Percentiles rank a stretch among this genome's conserved stretches.
phyloP scores from a whole-genome alignment of 2,888 invertebrate genomes.

The Pandemis cinnamomeana region DNA sequence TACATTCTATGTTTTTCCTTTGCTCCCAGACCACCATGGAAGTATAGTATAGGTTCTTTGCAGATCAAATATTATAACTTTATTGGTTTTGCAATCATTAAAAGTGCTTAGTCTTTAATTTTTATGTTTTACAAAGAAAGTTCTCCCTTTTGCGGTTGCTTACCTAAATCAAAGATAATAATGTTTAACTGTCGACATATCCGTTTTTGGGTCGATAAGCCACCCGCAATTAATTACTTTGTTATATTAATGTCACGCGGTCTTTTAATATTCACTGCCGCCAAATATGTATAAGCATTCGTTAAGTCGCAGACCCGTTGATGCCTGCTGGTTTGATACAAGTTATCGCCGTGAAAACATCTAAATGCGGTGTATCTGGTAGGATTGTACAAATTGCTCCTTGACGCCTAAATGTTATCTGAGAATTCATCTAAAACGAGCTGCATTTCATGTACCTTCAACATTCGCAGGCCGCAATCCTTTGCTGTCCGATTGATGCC shows the following conservation, averaged over 20 bases:
- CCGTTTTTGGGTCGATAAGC: conserved; percentile 8
- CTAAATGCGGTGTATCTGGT: conserved; percentile 68
- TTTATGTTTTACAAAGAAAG: not conserved
- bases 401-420: conserved; percentile 71
- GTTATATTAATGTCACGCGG: conserved; percentile 38
- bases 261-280: conserved; percentile 25
- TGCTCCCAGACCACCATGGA: too few species aligned
- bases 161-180: not conserved
- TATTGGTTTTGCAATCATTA: too few species aligned
- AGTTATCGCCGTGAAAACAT: conserved; percentile 64
- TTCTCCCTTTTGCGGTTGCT: not conserved
- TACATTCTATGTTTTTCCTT: too few species aligned
- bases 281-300: conserved; percentile 26
- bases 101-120: not conserved
- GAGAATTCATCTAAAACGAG: conserved; percentile 56
- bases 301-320: conserved; percentile 13
- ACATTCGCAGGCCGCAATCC: conserved; percentile 53
- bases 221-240: conserved; percentile 35
- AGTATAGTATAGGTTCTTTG: too few species aligned
- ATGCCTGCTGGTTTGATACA: conserved; percentile 16
- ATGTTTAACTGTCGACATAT: conserved; percentile 6
- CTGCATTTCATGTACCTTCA: conserved; percentile 54
- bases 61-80: too few species aligned
- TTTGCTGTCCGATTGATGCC: conserved; percentile 56
- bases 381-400: conserved; percentile 72